Evolutionary conservation across 2,888 invertebrate species (phyloP), one percentile per base, ranked within the genome.

Genomic region (Trachelus tabidus): DNA sequence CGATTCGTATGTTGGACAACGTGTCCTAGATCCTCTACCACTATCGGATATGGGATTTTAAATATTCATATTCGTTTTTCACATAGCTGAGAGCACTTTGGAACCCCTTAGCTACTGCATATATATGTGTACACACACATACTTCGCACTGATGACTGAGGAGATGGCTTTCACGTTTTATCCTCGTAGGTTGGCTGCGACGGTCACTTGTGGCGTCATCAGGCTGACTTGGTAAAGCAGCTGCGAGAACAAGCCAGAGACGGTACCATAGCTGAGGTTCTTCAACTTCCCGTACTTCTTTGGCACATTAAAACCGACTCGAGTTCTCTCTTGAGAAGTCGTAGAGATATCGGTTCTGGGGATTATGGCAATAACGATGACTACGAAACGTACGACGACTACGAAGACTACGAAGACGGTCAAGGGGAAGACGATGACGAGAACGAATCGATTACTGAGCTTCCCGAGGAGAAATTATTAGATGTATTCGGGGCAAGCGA

Each of bases 141-240:
- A 23, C 56, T 56, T 56, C 9, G 9, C 56, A 23, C 23, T 9
- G 56, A 56, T 56, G 9, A 56, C 23, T 56, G 23, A 56, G 56
- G 56, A 23, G 56, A 9, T 23, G 23, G 56, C 56, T 40, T 40
- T 40, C 40, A 56, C 56, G 56, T 56, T 56, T 23, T 23, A 56
- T 56, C 56, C 9, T 56, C 23, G 56, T 92, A 96, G 93, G 95
- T 96, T 79, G 97, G 97, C 4, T 97, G 97, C 90, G 95, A 95
- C 75, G 95, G 94, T 73, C 94, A 94, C 82, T 92, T 96, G 37
- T 95, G 95, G 94, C 91, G 93, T n/a, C 93, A 94, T 75, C 94
- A 95, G 86, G 93, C 94, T 69, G 93, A 94, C 35, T 91, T 95
- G 23, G 93, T 96, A n/a, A 94, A 94, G 56, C 94, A 94, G 56